Conservation (phyloP, 2,888 invertebrate genomes). For the Pollenia amentaria region DNA sequence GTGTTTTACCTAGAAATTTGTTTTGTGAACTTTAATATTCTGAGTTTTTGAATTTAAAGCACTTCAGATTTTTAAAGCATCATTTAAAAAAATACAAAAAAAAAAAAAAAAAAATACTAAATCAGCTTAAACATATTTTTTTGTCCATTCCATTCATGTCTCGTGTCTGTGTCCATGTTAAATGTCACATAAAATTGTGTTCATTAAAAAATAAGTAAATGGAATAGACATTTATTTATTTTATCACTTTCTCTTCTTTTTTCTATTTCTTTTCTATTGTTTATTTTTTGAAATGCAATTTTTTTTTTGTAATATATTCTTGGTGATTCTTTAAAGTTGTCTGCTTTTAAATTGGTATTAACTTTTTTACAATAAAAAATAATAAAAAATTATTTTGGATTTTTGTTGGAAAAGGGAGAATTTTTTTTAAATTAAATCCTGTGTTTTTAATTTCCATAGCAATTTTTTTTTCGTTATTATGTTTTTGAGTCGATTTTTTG, state of each 20-base stretch:
- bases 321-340: background rate
- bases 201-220: background rate
- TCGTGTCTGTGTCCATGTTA: slow-evolving; percentile 1
- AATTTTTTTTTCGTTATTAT: too few relatives aligned
- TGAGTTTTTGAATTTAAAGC: background rate
- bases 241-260: background rate
- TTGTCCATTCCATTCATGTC: background rate
- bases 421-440: too few relatives aligned
- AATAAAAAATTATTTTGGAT: too few relatives aligned
- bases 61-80: background rate
- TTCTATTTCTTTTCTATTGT: background rate
- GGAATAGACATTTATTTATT: background rate
- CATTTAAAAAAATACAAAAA: too few relatives aligned
- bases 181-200: slow-evolving; percentile 14
- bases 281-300: background rate
- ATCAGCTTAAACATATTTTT: background rate
- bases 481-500: too few relatives aligned
- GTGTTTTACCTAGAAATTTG: too few relatives aligned
- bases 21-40: too few relatives aligned
- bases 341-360: background rate
- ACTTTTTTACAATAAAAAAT: too few relatives aligned
- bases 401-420: too few relatives aligned
- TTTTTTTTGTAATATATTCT: background rate
- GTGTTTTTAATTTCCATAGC: too few relatives aligned
- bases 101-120: background rate